phyloP scores from a whole-genome alignment of 2,113 vertebrate species.

The Paratilapia polleni region DNA sequence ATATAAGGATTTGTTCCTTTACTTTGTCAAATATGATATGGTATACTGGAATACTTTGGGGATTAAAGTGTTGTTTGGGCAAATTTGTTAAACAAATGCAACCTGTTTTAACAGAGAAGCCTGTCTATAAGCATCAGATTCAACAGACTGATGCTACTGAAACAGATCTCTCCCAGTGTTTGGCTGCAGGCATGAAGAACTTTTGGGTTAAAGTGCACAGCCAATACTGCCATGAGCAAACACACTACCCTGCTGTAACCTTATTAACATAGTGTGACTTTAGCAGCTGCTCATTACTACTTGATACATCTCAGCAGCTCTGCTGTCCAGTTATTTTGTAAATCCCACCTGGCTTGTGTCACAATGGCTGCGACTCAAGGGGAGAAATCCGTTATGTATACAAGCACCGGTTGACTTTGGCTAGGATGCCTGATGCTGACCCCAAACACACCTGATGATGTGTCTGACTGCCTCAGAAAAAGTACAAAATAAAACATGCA shows the following conservation, averaged over 20 bases:
- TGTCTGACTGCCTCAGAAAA: neutral
- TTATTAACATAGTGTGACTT: constrained; percentile 14
- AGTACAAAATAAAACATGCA: neutral
- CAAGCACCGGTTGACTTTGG: neutral
- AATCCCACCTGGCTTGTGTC: constrained; percentile 42
- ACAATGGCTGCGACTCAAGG: constrained; percentile 15
- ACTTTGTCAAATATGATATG: too few relatives aligned
- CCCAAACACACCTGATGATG: neutral
- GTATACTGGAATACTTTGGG: neutral
- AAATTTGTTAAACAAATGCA: neutral
- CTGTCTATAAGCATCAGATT: neutral
- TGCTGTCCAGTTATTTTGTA: constrained; percentile 35
- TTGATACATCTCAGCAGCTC: constrained; percentile 21
- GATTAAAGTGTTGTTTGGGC: neutral
- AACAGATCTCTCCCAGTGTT: neutral
- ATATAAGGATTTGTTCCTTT: too few relatives aligned
- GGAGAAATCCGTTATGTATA: constrained; percentile 17
- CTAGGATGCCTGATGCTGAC: neutral
- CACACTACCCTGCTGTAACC: constrained; percentile 2
- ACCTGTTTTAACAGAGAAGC: neutral
- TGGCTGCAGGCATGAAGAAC: neutral
- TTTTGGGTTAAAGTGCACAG: neutral
- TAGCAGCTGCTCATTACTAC: constrained; percentile 30
- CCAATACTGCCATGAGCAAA: neutral
- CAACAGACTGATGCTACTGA: neutral